Evolutionary conservation across 2,888 invertebrate genomes (phyloP), one percentile per base, ranked within the genome.

Genomic region (Drosophila mayaguana): DNA sequence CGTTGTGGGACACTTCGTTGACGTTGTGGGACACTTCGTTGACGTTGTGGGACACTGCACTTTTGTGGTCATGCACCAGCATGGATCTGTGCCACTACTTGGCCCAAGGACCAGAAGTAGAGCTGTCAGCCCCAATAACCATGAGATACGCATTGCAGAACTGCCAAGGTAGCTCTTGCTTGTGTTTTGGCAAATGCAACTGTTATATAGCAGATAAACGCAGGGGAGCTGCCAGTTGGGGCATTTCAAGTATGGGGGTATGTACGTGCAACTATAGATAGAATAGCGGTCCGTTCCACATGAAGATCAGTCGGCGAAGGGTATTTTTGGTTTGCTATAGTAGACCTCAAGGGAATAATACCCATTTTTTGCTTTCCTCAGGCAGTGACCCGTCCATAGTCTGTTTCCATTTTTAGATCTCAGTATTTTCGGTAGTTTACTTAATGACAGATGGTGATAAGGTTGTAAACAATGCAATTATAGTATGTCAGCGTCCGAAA

Each of bases 401-500:
- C 53, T 75, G 66, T 67, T 75, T 70, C 54, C 66, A 69, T 51
- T 65, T 75, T 50, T 61, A 53, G 53, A 53, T 48, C 36, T 48
- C 16, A 20, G 20, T 14, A 46, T 56, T 57, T 53, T 57, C 8
- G 16, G 2, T 3, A 40, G 64, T 76, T 77, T 65, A 62, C 64
- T 61, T 57, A 65, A 64, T 48, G 68, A 36, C 76, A 76, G 51
- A 32, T 72, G 75, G 54, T 32, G n/a, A 54, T 28, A n/a, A 12
- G 22, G 22, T 11, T 11, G 38, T 18, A 22, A 53, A 53, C 20
- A 53, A 20, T 36, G 32, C 36, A 53, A 53, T 22, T 16, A 53
- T 38, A 16, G 36, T 36, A 22, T 8, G 20, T 14, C 40, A n/a
- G 2, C n/a, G 40, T n/a, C n/a, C 40, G n/a, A 16, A 16, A 38